Percentiles rank a stretch among this genome's conserved stretches.
phyloP scores from a whole-genome alignment of 2,888 invertebrate species.

The Ophioninae sp. region DNA sequence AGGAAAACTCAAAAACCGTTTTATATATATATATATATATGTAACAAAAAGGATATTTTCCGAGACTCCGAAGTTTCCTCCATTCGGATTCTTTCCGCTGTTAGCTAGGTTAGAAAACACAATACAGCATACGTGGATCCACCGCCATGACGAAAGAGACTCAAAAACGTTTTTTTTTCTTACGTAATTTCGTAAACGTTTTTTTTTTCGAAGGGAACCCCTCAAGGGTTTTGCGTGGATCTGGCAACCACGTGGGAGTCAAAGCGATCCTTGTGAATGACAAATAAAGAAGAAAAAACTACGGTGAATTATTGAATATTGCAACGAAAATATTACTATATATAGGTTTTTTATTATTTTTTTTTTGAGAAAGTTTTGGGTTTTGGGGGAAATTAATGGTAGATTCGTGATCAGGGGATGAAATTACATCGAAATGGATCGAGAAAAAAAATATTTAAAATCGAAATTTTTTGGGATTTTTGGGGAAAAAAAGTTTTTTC shows the following conservation, averaged over 20 bases:
- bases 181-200: constrained; percentile 29
- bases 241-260: constrained; percentile 56
- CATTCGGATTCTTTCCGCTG: constrained; percentile 33
- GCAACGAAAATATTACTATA: no score
- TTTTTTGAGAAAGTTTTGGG: no score
- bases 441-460: no score
- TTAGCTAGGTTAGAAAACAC: background rate
- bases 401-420: no score
- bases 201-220: constrained; percentile 19
- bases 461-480: no score
- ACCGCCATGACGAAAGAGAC: background rate
- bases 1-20: constrained; percentile 17
- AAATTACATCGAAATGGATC: no score
- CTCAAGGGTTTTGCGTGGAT: constrained; percentile 31
- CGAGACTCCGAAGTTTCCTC: constrained; percentile 11
- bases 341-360: no score
- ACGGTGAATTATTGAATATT: background rate
- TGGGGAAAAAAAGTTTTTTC: no score
- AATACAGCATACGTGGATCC: constrained; percentile 32
- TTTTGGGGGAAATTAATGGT: no score
- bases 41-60: constrained; percentile 41
- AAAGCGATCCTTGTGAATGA: background rate
- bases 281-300: background rate
- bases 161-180: constrained; percentile 10
- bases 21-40: background rate